Conservation (phyloP, 1,140 invertebrate genomes). For the Pachyrhynchus sulphureomaculatus region DNA sequence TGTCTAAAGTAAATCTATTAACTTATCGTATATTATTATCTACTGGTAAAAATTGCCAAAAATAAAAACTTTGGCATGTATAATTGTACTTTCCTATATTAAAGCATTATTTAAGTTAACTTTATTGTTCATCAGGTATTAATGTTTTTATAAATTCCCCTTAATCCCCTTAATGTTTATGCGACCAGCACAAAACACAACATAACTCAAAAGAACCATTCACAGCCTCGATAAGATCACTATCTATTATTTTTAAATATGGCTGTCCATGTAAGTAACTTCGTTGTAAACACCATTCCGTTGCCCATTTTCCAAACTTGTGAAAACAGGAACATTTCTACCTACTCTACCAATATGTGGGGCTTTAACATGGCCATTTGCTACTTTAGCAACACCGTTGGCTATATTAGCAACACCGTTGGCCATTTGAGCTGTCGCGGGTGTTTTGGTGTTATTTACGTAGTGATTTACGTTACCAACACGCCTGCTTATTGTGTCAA, state of each 20-base stretch:
- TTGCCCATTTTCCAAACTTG: slow-evolving; percentile 7
- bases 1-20: too few relatives aligned
- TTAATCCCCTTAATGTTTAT: neutral
- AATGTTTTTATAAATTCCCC: neutral
- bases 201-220: too few relatives aligned
- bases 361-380: slow-evolving; percentile 20
- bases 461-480: slow-evolving; percentile 50
- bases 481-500: slow-evolving; percentile 43
- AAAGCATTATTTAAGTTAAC: neutral
- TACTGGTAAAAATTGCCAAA: too few relatives aligned
- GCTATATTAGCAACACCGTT: slow-evolving; percentile 26
- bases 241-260: slow-evolving; percentile 7
- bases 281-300: neutral
- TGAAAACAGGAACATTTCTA: slow-evolving; percentile 9
- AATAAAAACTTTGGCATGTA: too few relatives aligned
- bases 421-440: slow-evolving; percentile 7
- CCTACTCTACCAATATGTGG: slow-evolving; percentile 6
- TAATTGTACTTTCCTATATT: too few relatives aligned
- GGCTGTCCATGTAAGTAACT: slow-evolving; percentile 14
- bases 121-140: neutral
- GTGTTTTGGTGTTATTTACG: slow-evolving; percentile 37
- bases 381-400: slow-evolving; percentile 7
- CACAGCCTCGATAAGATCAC: neutral
- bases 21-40: too few relatives aligned
- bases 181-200: slow-evolving; percentile 4